Evolutionary conservation across 2,888 invertebrate genomes (phyloP), one percentile per base, ranked within the genome.

Genomic region (Ochlodes sylvanus): DNA sequence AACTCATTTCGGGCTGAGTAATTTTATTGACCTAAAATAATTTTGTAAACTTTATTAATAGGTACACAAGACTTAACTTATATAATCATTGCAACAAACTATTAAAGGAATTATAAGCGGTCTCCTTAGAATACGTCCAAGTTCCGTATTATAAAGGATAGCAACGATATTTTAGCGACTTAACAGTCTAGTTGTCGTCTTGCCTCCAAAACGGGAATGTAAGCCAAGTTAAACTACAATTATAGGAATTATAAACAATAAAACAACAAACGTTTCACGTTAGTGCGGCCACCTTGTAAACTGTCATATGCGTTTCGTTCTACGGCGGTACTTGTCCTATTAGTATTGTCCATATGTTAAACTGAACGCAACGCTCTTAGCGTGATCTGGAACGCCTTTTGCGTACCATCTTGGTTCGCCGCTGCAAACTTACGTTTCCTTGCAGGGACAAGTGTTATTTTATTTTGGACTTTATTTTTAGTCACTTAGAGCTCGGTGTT

Each of bases 311-410:
- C 79, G 84, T 85, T 85, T 79, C 81, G 72, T 85, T 86, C 79
- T 79, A 81, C 83, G 80, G 75, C 83, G 79, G 75, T 80, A 81
- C 84, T 85, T 88, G 87, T 86, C 87, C 83, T 86, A 87, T 88
- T 88, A 88, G 85, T 86, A 88, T 88, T 87, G 89, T 88, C 77
- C 79, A 79, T 63, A 75, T 72, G 81, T 83, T 79, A 76, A 79
- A 81, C 79, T 76, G 81, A 84, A 83, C 80, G 80, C 81, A 81
- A 80, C 80, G 80, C 80, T 83, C 80, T 74, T 79, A 81, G 87
- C 85, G 86, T 88, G 87, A 88, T 88, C 83, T 82, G 83, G 85
- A 85, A 82, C 84, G 85, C 88, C 87, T 86, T 86, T 85, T 88
- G 84, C 80, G 86, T 84, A 70, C 47, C 68, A 68, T 67, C 67